These are phyloP conservation scores for Apamea monoglypha DNA, from an alignment of 2,888 invertebrate genomes.

Conservation along the genomic window DNA sequence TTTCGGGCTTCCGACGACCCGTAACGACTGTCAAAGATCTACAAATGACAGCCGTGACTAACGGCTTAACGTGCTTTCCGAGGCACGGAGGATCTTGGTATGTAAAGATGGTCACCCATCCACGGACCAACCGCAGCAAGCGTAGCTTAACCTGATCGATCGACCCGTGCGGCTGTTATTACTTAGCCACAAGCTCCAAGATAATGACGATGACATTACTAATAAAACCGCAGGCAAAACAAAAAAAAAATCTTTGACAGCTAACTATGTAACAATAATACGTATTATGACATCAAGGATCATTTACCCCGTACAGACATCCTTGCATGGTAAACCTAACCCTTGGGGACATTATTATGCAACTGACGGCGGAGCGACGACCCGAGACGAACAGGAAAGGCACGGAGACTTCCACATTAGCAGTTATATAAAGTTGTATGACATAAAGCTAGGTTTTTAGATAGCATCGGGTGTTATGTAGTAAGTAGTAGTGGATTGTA, in stretches of 20 bases:
- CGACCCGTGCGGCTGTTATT: no score
- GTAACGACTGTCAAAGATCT: no score
- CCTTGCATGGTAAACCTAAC: constrained; percentile 42
- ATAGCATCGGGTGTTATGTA: constrained; percentile 38
- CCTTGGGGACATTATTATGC: constrained; percentile 67
- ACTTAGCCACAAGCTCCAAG: no score
- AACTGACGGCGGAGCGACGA: constrained; percentile 64
- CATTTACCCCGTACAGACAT: constrained; percentile 1
- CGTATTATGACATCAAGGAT: constrained; percentile 16
- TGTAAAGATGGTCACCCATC: no score
- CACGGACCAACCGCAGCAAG: no score
- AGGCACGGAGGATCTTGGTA: no score
- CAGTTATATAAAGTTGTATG: constrained; percentile 49
- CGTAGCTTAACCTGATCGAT: no score
- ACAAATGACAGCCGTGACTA: no score
- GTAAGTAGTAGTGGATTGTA: background rate
- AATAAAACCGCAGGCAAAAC: background rate
- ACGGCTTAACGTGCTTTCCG: no score
- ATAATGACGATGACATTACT: background rate
- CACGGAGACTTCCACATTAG: constrained; percentile 51
- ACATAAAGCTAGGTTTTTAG: constrained; percentile 20
- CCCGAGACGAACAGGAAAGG: constrained; percentile 60
- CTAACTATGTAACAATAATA: background rate
- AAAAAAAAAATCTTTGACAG: background rate
- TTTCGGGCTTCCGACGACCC: no score